Evolutionary conservation across 2,797 vertebrate species (phyloP).

Genomic region (Myotis daubentonii): DNA sequence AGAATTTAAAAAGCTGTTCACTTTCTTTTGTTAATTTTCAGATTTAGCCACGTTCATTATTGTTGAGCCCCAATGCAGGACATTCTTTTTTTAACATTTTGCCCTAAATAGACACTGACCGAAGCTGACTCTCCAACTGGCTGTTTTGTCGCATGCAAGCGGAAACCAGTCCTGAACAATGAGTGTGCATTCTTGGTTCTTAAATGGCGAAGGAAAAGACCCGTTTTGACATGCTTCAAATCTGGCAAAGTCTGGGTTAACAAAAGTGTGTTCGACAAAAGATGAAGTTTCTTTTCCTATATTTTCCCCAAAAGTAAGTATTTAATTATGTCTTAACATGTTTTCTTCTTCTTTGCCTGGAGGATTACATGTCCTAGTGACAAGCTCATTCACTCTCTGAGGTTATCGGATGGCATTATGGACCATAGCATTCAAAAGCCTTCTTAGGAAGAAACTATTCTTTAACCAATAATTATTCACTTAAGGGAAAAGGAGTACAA

Average conservation of each 20-base stretch:
- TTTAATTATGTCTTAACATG: slow-evolving; percentile 87
- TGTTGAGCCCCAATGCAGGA: slow-evolving; percentile 97
- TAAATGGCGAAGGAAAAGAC: slow-evolving; percentile 85
- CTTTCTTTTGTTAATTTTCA: slow-evolving; percentile 98
- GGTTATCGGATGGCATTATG: slow-evolving; percentile 83
- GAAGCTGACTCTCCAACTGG: slow-evolving; percentile 98
- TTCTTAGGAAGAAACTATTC: slow-evolving; percentile 78
- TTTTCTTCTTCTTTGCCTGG: slow-evolving; percentile 76
- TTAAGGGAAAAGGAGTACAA: slow-evolving; percentile 63
- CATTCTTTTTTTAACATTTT: slow-evolving; percentile 99
- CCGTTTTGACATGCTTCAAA: slow-evolving; percentile 85
- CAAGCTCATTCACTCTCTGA: slow-evolving; percentile 83
- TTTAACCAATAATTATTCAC: slow-evolving; percentile 80
- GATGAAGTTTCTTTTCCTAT: slow-evolving; percentile 86
- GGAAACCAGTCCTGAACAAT: slow-evolving; percentile 88
- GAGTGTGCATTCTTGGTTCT: slow-evolving; percentile 85
- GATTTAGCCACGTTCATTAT: slow-evolving; percentile 99
- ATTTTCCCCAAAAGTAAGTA: slow-evolving; percentile 82
- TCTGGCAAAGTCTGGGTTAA: slow-evolving; percentile 86
- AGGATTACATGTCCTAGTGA: slow-evolving; percentile 83
- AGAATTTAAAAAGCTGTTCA: slow-evolving; percentile 99
- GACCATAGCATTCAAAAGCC: slow-evolving; percentile 68
- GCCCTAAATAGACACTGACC: slow-evolving; percentile 99
- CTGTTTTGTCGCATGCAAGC: slow-evolving; percentile 90
- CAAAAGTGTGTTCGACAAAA: slow-evolving; percentile 89